phyloP scores from a whole-genome alignment of 2,797 vertebrate species.

The Balearica regulorum region DNA sequence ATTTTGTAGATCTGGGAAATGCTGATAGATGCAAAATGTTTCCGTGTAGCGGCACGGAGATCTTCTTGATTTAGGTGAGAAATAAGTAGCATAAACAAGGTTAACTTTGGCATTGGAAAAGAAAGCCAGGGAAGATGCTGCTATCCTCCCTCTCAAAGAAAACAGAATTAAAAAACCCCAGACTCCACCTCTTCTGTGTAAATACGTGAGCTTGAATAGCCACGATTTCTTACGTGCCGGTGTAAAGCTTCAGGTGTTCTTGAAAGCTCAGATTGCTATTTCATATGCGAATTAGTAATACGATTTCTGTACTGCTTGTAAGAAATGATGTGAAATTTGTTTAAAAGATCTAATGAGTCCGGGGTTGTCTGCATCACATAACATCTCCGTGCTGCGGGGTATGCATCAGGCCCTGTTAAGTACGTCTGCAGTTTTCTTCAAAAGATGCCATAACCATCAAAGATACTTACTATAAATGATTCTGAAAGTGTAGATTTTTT shows the following conservation, averaged over 20 bases:
- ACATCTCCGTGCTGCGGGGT: background rate
- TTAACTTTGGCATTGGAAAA: background rate
- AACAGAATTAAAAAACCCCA: background rate
- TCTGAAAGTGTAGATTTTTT: background rate
- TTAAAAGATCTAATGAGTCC: slow-evolving; percentile 34
- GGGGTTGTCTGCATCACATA: background rate
- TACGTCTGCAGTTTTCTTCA: background rate
- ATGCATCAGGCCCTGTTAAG: background rate
- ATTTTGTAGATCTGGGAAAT: background rate
- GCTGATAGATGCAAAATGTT: background rate
- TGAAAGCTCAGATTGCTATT: background rate
- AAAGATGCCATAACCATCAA: slow-evolving; percentile 32
- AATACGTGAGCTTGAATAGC: background rate
- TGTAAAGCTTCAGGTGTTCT: background rate
- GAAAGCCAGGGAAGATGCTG: background rate
- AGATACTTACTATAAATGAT: slow-evolving; percentile 5
- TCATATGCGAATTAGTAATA: background rate
- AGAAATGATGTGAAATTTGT: slow-evolving; percentile 6
- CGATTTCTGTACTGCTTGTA: background rate
- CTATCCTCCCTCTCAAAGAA: background rate
- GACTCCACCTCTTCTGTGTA: background rate
- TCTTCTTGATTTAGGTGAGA: background rate
- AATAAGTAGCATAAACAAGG: background rate
- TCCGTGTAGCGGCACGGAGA: background rate
- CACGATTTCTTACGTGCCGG: background rate